Evolutionary conservation across 2,113 vertebrate genomes (phyloP).

Genomic region (Daboia siamensis): DNA sequence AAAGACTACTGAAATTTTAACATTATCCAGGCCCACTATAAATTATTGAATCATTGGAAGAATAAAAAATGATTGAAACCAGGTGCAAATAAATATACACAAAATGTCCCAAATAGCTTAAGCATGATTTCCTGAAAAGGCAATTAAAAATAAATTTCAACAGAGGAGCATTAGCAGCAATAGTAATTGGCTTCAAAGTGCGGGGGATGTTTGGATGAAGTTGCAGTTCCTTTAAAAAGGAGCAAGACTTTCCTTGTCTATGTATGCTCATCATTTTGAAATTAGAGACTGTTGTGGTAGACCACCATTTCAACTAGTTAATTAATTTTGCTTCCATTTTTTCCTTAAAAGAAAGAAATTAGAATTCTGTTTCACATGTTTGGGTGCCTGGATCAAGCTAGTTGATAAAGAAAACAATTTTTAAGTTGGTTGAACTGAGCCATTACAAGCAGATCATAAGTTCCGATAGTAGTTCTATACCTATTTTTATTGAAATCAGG

Average conservation of each 20-base stretch:
- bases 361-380: background rate
- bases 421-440: background rate
- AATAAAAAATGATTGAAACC: background rate
- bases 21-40: background rate
- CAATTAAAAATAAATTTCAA: background rate
- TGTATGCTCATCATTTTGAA: background rate
- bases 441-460: background rate
- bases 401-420: background rate
- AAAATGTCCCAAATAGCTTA: background rate
- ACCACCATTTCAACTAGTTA: background rate
- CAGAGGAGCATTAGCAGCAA: background rate
- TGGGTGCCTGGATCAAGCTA: background rate
- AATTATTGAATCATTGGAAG: background rate
- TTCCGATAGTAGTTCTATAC: background rate
- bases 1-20: background rate
- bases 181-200: background rate
- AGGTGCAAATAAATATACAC: background rate
- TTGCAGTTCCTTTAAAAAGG: background rate
- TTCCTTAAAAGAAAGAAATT: background rate
- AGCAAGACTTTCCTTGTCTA: background rate
- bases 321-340: background rate
- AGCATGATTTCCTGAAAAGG: background rate
- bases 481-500: background rate
- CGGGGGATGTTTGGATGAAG: background rate
- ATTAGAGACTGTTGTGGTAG: background rate